A percentile compares a stretch with the other conserved stretches of the same genome.
These are phyloP conservation scores for Phorcus lineatus DNA, from an alignment of 2,888 invertebrate species.

Conservation along the genomic window DNA sequence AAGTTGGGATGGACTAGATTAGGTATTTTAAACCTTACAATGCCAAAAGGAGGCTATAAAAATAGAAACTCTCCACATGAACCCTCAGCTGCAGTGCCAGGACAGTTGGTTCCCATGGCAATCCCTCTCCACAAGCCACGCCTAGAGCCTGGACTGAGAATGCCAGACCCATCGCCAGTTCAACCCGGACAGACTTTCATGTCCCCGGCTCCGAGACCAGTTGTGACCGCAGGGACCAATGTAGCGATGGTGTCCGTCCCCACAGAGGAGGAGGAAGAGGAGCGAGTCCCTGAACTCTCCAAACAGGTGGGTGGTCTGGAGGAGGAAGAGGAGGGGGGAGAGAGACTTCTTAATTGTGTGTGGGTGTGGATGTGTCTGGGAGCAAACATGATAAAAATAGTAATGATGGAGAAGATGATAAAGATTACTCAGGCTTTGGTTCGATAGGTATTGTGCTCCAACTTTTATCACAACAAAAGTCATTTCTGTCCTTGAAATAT, in stretches of 20 bases:
- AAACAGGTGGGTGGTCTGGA: slow-evolving; percentile 62
- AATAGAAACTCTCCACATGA: no score
- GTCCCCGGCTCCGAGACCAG: slow-evolving; percentile 45
- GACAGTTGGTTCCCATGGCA: slow-evolving; percentile 71
- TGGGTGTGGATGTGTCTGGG: no score
- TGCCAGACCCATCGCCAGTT: slow-evolving; percentile 35
- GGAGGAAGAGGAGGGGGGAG: no score
- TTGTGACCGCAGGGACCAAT: slow-evolving; percentile 61
- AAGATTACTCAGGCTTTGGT: no score
- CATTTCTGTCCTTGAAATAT: no score
- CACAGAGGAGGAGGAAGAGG: slow-evolving; percentile 41
- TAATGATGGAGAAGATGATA: no score
- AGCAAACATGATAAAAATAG: background rate
- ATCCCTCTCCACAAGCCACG: slow-evolving; percentile 69
- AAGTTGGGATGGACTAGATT: no score
- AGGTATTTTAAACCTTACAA: no score
- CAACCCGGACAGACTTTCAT: slow-evolving; percentile 40
- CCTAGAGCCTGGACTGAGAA: slow-evolving; percentile 62
- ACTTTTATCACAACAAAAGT: no score
- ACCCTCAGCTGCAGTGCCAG: slow-evolving; percentile 55
- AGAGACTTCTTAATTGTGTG: no score
- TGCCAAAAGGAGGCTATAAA: no score
- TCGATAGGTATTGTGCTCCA: no score
- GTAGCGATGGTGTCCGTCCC: slow-evolving; percentile 62
- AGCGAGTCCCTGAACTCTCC: slow-evolving; percentile 52